Conservation (phyloP, 2,113 vertebrate species). For the Stomatorhinus ivindoensis region DNA sequence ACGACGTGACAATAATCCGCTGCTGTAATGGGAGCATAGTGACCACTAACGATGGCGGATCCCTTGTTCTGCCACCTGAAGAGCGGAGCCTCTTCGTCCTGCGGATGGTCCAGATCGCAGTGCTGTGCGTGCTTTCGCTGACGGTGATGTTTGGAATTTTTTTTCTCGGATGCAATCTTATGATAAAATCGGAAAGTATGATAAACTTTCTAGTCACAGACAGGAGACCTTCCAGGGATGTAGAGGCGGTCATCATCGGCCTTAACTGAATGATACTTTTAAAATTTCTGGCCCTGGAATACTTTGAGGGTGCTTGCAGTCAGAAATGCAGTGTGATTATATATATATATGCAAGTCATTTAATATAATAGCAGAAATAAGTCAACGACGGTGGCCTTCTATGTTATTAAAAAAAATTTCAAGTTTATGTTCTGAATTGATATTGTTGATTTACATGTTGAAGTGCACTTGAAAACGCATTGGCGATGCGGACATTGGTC, state of each 20-base stretch:
- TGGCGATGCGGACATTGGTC: neutral
- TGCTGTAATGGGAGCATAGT: constrained; percentile 70
- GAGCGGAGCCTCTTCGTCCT: constrained; percentile 85
- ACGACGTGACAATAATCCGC: constrained; percentile 67
- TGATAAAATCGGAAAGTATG: constrained; percentile 97
- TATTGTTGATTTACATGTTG: neutral
- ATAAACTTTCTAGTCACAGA: constrained; percentile 90
- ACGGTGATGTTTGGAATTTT: constrained; percentile 94
- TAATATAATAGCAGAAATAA: neutral
- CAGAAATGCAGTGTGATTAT: constrained; percentile 17
- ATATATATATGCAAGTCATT: neutral
- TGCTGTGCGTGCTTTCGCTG: constrained; percentile 88
- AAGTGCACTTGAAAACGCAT: neutral
- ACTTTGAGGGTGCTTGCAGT: constrained; percentile 3
- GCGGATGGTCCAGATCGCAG: constrained; percentile 88
- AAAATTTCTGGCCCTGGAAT: neutral
- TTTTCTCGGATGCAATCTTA: constrained; percentile 93
- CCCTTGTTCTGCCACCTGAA: constrained; percentile 64
- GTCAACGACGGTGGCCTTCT: neutral
- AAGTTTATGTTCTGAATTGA: neutral
- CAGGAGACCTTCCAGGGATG: constrained; percentile 87
- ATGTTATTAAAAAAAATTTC: neutral
- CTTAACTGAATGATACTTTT: constrained; percentile 62
- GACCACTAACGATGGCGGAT: constrained; percentile 67
- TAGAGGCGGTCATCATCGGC: constrained; percentile 87